Conservation (phyloP, 2,113 vertebrate genomes). For the Rhinoptilus africanus region DNA sequence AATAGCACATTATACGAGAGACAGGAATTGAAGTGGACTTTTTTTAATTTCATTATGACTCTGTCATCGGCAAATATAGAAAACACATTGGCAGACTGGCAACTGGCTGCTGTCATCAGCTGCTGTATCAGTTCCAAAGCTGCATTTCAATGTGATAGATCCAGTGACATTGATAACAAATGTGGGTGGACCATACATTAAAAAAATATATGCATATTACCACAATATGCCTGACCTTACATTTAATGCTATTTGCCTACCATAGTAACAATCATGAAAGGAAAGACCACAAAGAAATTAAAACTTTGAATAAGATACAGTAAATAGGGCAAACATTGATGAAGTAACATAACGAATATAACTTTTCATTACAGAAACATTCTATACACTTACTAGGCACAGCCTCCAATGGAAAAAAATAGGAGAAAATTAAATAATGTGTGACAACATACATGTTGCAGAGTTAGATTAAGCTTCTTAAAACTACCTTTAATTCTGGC, state of each 20-base stretch:
- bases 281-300: neutral
- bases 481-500: neutral
- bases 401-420: neutral
- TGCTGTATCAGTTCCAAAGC: neutral
- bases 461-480: neutral
- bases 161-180: neutral
- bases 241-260: neutral
- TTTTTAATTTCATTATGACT: neutral
- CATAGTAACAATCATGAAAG: neutral
- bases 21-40: neutral
- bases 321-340: neutral
- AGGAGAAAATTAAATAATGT: neutral
- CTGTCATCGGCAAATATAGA: neutral
- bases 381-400: neutral
- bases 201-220: neutral
- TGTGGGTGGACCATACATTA: neutral
- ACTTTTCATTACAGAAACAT: neutral
- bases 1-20: neutral
- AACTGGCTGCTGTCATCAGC: neutral
- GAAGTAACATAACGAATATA: neutral
- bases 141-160: neutral
- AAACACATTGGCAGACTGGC: neutral
- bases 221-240: neutral
- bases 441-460: neutral
- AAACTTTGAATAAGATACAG: neutral